phyloP scores from a whole-genome alignment of 2,797 vertebrate species.

The Melanotaenia nigrans region DNA sequence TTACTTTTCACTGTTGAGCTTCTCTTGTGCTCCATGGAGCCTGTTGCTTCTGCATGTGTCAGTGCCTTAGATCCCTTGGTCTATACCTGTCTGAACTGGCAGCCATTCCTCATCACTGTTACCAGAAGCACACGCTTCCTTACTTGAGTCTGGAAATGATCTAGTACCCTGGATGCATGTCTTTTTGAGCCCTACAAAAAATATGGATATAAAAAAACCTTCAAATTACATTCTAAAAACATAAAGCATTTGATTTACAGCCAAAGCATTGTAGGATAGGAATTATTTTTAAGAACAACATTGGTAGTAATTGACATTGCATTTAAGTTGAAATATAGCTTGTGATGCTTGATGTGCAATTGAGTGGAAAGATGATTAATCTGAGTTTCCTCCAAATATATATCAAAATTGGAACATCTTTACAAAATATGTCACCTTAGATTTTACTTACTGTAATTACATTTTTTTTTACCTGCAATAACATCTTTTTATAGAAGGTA shows the following conservation, averaged over 20 bases:
- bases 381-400: slow-evolving; percentile 1
- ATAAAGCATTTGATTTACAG: too few relatives aligned
- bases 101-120: too few relatives aligned
- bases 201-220: neutral
- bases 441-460: too few relatives aligned
- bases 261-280: neutral
- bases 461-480: too few relatives aligned
- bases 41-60: slow-evolving; percentile 36
- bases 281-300: neutral
- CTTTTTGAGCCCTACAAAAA: neutral
- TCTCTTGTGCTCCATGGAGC: slow-evolving; percentile 41
- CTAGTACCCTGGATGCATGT: neutral
- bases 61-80: slow-evolving; percentile 33
- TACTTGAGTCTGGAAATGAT: neutral
- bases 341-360: slow-evolving; percentile 1
- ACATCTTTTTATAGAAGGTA: too few relatives aligned
- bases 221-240: neutral
- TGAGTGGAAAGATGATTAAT: slow-evolving; percentile 11
- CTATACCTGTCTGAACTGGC: too few relatives aligned
- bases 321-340: slow-evolving; percentile 5
- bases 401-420: neutral
- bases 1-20: slow-evolving; percentile 44
- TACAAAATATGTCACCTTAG: too few relatives aligned
- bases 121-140: neutral
- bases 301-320: slow-evolving; percentile 2